These are phyloP conservation scores for Ariolimax columbianus DNA, from an alignment of 2,888 invertebrate genomes.

Conservation along the genomic window DNA sequence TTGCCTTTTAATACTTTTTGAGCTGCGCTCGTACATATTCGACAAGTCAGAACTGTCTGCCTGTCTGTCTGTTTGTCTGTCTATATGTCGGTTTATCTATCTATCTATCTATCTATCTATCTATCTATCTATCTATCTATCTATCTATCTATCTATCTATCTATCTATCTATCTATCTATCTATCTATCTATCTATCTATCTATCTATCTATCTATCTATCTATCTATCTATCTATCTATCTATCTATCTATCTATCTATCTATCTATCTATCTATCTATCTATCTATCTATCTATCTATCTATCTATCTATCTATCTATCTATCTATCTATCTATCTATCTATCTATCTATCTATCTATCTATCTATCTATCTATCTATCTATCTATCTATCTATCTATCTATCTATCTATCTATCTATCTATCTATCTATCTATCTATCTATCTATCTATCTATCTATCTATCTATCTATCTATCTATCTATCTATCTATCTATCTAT, in stretches of 20 bases:
- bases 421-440: conserved; percentile 14
- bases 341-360: conserved; percentile 4
- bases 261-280: conserved; percentile 28
- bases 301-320: conserved; percentile 24
- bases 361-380: not conserved
- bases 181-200: conserved; percentile 20
- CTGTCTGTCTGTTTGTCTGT: too few species aligned
- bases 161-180: conserved; percentile 20
- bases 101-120: not conserved
- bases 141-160: conserved; percentile 20
- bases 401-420: not conserved
- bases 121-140: conserved; percentile 20
- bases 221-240: conserved; percentile 20
- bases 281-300: conserved; percentile 17
- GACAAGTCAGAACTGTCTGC: too few species aligned
- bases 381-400: conserved; percentile 2
- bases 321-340: conserved; percentile 5
- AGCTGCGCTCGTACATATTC: too few species aligned
- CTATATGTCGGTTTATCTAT: too few species aligned
- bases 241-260: conserved; percentile 20
- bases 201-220: conserved; percentile 20
- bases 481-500: conserved; percentile 20
- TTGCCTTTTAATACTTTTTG: too few species aligned
- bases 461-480: not conserved
- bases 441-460: conserved; percentile 11